A percentile compares a stretch with the other conserved stretches of the same genome.
These are phyloP conservation scores for Coregonus sp. DNA, from an alignment of 2,797 vertebrate genomes.

Conservation along the genomic window DNA sequence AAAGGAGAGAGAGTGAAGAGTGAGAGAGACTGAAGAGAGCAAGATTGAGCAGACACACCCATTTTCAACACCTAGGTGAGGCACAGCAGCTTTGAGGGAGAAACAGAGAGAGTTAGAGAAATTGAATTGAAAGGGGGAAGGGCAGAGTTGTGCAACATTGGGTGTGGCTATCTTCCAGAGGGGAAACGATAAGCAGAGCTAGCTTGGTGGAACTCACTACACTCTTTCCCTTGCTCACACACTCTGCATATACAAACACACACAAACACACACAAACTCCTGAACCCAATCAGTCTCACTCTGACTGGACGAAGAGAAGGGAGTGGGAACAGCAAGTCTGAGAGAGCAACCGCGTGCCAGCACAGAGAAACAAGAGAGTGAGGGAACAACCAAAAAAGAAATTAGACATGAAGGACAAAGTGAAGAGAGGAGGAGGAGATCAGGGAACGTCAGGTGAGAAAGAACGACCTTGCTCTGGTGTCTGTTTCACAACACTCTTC, in stretches of 20 bases:
- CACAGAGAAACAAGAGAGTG: constrained; percentile 33
- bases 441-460: constrained; percentile 72
- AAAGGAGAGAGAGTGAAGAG: not conserved
- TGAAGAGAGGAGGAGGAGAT: constrained; percentile 67
- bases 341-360: constrained; percentile 20
- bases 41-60: constrained; percentile 71
- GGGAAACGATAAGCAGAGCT: constrained; percentile 59
- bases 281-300: not conserved
- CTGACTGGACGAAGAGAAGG: not conserved
- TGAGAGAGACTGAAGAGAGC: not conserved
- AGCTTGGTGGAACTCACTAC: constrained; percentile 39
- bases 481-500: constrained; percentile 8
- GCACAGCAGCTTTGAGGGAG: constrained; percentile 40
- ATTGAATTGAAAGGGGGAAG: not conserved
- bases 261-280: constrained; percentile 8
- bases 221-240: constrained; percentile 4
- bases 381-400: constrained; percentile 28
- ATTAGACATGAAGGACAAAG: constrained; percentile 77
- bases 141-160: constrained; percentile 65
- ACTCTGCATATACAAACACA: not conserved
- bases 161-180: constrained; percentile 68
- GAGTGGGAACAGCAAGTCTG: constrained; percentile 21
- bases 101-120: constrained; percentile 29
- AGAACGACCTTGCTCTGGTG: constrained; percentile 32
- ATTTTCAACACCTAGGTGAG: constrained; percentile 51